These are phyloP conservation scores for Drosophila flavopinicola DNA, from an alignment of 2,888 invertebrate species.

Conservation along the genomic window DNA sequence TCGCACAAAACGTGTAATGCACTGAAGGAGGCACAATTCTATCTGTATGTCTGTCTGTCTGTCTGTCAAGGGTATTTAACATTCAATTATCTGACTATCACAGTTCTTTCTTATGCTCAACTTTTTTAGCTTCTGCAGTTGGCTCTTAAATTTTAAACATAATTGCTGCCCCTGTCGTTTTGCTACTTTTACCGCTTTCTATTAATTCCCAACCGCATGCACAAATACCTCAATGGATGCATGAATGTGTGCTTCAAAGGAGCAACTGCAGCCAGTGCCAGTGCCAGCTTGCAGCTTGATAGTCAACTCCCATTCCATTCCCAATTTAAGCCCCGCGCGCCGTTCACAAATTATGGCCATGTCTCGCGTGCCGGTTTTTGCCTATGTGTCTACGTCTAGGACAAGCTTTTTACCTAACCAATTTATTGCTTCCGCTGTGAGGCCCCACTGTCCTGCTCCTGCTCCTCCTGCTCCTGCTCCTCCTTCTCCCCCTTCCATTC, in stretches of 20 bases:
- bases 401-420: constrained; percentile 78
- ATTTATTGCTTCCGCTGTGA: constrained; percentile 72
- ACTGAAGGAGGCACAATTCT: too few relatives aligned
- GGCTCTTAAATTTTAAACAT: constrained; percentile 21
- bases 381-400: constrained; percentile 66
- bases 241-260: constrained; percentile 37
- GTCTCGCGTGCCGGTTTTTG: constrained; percentile 62
- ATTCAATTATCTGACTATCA: neutral
- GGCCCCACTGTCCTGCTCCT: constrained; percentile 5
- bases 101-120: neutral
- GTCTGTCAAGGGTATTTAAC: neutral
- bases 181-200: constrained; percentile 33
- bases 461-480: neutral
- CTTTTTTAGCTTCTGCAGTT: neutral
- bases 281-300: too few relatives aligned
- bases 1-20: too few relatives aligned
- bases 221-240: constrained; percentile 42
- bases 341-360: constrained; percentile 56
- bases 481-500: constrained; percentile 3
- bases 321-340: neutral
- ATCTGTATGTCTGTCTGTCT: neutral
- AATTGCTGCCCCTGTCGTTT: constrained; percentile 27
- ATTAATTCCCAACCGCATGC: constrained; percentile 60
- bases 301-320: neutral
- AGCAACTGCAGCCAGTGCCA: constrained; percentile 23